A percentile compares a stretch with the other conserved stretches of the same genome.
Evolutionary conservation across 1,140 invertebrate genomes (phyloP).

Genomic region (Steinernema khuongi): DNA sequence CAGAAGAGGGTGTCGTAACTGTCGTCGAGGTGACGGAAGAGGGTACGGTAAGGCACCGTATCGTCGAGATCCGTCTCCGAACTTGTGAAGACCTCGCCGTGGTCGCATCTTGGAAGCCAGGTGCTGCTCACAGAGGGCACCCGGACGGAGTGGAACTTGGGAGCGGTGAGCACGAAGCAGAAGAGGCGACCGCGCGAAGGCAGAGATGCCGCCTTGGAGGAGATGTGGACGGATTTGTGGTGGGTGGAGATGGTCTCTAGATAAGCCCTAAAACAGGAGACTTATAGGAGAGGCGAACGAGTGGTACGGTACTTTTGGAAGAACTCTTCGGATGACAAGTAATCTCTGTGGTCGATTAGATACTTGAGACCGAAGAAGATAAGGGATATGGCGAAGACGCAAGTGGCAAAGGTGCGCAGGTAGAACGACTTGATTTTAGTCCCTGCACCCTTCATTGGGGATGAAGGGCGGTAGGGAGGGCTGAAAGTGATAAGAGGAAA

Average conservation of each 20-base stretch:
- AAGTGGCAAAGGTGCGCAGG: no score
- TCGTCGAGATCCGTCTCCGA: constrained; percentile 18
- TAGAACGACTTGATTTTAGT: no score
- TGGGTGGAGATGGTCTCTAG: not conserved
- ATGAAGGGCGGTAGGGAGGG: no score
- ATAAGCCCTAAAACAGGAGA: not conserved
- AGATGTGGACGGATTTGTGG: not conserved
- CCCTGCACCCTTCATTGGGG: no score
- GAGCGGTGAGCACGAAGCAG: not conserved
- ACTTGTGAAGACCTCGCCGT: constrained; percentile 26
- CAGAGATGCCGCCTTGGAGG: not conserved
- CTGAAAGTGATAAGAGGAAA: no score
- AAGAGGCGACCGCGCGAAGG: not conserved
- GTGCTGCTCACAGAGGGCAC: constrained; percentile 25
- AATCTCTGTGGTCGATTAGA: no score
- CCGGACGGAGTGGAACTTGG: not conserved
- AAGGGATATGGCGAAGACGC: no score
- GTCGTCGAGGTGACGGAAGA: constrained; percentile 19
- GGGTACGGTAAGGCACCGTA: constrained; percentile 22
- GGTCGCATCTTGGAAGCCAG: constrained; percentile 28
- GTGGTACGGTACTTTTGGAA: no score
- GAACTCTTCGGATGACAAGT: no score
- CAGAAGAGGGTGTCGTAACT: constrained; percentile 20
- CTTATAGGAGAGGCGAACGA: not conserved
- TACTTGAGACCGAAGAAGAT: no score